Evolutionary conservation across 2,888 invertebrate genomes (phyloP).

Genomic region (Orchesellides sinensis): DNA sequence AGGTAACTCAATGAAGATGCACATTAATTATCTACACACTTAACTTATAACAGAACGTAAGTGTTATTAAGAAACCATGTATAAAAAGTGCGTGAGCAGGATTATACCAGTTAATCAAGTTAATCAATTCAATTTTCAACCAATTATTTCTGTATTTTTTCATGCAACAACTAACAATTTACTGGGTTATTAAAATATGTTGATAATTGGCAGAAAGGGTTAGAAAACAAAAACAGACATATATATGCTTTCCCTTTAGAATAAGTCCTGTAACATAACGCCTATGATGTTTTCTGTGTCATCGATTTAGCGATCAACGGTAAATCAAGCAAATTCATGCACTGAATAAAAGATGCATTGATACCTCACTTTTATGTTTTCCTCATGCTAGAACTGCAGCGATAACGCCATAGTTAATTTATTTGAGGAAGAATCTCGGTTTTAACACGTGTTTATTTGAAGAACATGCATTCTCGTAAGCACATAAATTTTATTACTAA

Average conservation of each 20-base stretch:
- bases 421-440: too few relatives aligned
- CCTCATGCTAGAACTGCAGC: too few relatives aligned
- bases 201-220: not conserved
- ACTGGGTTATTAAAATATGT: not conserved
- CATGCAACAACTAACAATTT: too few relatives aligned
- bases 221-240: not conserved
- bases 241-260: conserved; percentile 1
- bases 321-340: not conserved
- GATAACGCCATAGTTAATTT: too few relatives aligned
- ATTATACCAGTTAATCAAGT: not conserved
- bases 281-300: not conserved
- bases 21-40: too few relatives aligned
- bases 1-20: too few relatives aligned
- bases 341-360: not conserved
- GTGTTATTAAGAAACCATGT: not conserved
- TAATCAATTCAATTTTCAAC: not conserved
- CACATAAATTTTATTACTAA: too few relatives aligned
- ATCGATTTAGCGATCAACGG: not conserved
- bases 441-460: too few relatives aligned
- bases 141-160: too few relatives aligned
- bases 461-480: too few relatives aligned
- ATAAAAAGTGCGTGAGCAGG: not conserved
- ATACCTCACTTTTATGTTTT: too few relatives aligned
- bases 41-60: not conserved
- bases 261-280: conserved; percentile 19